Percentiles rank a stretch among this genome's conserved stretches.
These are phyloP conservation scores for Sceloporus undulatus DNA, from an alignment of 2,113 vertebrate species.

Conservation along the genomic window DNA sequence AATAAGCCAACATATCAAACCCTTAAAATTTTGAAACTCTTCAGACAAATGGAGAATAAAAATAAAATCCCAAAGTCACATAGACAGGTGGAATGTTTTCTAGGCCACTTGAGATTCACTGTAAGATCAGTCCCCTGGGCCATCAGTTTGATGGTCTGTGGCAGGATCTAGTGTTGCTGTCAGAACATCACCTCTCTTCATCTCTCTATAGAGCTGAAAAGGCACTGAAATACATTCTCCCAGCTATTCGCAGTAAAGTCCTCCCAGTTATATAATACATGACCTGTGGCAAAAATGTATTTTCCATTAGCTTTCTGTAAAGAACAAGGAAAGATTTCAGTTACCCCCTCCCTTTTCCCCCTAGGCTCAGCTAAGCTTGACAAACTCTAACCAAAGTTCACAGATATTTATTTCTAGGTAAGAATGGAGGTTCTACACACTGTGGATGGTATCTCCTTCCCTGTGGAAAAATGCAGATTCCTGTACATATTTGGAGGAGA, in stretches of 20 bases:
- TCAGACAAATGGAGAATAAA: not conserved
- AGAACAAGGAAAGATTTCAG: not conserved
- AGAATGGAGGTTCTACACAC: fast-evolving
- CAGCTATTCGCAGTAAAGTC: conserved; percentile 30
- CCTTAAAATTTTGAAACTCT: not conserved
- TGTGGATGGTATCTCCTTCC: not conserved
- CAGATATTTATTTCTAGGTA: conserved; percentile 31
- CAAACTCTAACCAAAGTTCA: fast-evolving
- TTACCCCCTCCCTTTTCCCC: not conserved
- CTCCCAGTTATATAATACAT: conserved; percentile 23
- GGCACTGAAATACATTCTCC: conserved; percentile 44
- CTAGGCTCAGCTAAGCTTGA: conserved; percentile 8
- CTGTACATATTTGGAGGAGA: no score
- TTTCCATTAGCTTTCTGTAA: not conserved
- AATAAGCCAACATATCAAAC: conserved; percentile 7
- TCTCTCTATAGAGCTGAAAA: conserved; percentile 47
- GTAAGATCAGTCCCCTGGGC: conserved; percentile 48
- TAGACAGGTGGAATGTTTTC: conserved; percentile 40
- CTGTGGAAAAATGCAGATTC: no score
- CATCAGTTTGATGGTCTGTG: conserved; percentile 45
- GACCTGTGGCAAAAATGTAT: conserved; percentile 28
- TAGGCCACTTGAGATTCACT: conserved; percentile 51
- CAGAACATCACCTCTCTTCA: conserved; percentile 55
- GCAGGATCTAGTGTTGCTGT: conserved; percentile 40
- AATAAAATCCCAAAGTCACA: conserved; percentile 6